Percentiles rank a stretch among this genome's conserved stretches.
These are phyloP conservation scores for Willisornis vidua DNA, from an alignment of 2,113 vertebrate genomes.

Conservation along the genomic window DNA sequence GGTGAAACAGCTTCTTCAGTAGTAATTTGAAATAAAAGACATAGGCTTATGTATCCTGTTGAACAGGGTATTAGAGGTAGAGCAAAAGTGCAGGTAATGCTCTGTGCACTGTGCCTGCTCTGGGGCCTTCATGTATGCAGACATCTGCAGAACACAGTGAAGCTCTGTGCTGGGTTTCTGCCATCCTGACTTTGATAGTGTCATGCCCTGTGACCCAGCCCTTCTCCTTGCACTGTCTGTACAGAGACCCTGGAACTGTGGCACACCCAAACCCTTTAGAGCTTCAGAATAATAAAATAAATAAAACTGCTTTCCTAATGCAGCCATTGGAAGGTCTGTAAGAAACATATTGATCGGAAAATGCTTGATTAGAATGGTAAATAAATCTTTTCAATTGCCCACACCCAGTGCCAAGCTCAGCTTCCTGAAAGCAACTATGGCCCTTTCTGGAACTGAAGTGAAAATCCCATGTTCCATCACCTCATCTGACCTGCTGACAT, in stretches of 20 bases:
- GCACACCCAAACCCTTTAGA: not conserved
- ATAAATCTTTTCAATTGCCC: slow-evolving; percentile 75
- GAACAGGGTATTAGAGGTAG: not conserved
- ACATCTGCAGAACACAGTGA: not conserved
- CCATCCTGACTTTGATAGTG: not conserved
- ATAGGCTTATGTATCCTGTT: not conserved
- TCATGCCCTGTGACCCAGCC: not conserved
- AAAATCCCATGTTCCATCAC: slow-evolving; percentile 63
- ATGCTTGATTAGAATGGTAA: slow-evolving; percentile 63
- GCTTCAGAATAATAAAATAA: slow-evolving; percentile 29
- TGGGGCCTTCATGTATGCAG: not conserved
- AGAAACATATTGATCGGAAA: slow-evolving; percentile 74
- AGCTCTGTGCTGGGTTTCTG: not conserved
- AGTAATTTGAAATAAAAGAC: slow-evolving; percentile 4
- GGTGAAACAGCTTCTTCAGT: not conserved
- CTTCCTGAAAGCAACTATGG: slow-evolving; percentile 77
- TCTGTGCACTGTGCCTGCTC: not conserved
- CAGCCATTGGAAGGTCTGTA: slow-evolving; percentile 66
- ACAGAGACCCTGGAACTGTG: not conserved
- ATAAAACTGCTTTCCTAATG: slow-evolving; percentile 68
- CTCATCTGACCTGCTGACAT: slow-evolving; percentile 67
- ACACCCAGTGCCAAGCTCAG: slow-evolving; percentile 63
- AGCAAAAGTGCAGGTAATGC: not conserved
- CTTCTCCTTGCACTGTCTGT: not conserved
- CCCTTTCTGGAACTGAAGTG: slow-evolving; percentile 76